Conservation (phyloP, 2,888 invertebrate genomes). For the Aromia moschata region DNA sequence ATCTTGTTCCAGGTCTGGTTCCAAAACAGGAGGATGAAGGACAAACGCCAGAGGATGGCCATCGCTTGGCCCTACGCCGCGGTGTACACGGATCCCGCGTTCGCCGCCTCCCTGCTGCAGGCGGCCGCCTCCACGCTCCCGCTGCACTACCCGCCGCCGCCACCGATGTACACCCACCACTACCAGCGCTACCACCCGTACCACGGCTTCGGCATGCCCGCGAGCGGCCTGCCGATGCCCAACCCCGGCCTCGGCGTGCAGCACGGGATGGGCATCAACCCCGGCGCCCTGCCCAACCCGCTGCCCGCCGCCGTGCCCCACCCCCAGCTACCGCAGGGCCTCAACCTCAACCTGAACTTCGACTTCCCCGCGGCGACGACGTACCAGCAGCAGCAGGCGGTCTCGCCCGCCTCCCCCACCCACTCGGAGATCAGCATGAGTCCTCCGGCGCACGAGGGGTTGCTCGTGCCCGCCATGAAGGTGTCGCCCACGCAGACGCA, state of each 20-base stretch:
- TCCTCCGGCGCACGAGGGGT: conserved; percentile 54
- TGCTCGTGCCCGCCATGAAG: conserved; percentile 56
- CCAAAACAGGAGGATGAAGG: conserved; percentile 96
- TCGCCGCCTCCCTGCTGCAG: conserved; percentile 91
- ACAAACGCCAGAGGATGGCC: conserved; percentile 94
- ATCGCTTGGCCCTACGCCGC: conserved; percentile 96
- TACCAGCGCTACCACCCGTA: conserved; percentile 64
- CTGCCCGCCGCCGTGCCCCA: conserved; percentile 60
- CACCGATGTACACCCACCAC: conserved; percentile 67
- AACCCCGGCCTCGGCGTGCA: conserved; percentile 52
- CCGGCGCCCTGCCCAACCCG: conserved; percentile 58
- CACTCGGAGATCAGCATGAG: conserved; percentile 60
- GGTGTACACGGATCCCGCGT: conserved; percentile 92
- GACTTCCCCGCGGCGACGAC: conserved; percentile 49
- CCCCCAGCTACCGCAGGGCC: conserved; percentile 49
- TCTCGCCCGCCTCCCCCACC: conserved; percentile 57
- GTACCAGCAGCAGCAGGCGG: conserved; percentile 39
- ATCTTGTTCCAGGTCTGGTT: conserved; percentile 88
- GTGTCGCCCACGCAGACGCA: conserved; percentile 51
- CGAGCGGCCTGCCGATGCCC: conserved; percentile 63
- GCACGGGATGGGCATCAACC: conserved; percentile 48
- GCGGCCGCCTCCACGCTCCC: conserved; percentile 80
- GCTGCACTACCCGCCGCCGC: conserved; percentile 66
- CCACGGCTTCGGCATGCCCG: conserved; percentile 62
- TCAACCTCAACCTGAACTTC: conserved; percentile 52